Evolutionary conservation across 2,888 invertebrate genomes (phyloP).

Genomic region (Drosophila prolongata): DNA sequence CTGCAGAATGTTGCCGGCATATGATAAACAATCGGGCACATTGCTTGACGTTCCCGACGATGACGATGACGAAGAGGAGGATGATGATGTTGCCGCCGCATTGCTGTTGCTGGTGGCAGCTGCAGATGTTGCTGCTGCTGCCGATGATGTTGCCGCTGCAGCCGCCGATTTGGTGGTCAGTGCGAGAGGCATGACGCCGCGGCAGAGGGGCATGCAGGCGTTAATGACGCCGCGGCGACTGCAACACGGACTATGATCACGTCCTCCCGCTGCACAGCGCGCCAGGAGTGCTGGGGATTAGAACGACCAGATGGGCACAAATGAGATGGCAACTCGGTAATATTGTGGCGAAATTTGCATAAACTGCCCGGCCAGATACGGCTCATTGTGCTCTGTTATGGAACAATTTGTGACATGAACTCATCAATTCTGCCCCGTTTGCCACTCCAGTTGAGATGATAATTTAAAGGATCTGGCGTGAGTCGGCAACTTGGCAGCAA

Average conservation of each 20-base stretch:
- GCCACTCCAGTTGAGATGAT: constrained; percentile 25
- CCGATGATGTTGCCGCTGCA: constrained; percentile 40
- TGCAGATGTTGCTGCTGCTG: constrained; percentile 31
- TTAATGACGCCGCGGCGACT: constrained; percentile 89
- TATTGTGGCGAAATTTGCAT: constrained; percentile 50
- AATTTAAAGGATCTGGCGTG: constrained; percentile 47
- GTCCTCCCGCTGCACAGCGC: constrained; percentile 87
- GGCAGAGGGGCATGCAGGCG: constrained; percentile 89
- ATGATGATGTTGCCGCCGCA: constrained; percentile 44
- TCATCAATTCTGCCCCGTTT: constrained; percentile 48
- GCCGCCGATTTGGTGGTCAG: constrained; percentile 82
- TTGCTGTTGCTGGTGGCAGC: constrained; percentile 16
- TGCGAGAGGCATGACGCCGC: constrained; percentile 87
- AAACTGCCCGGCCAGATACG: constrained; percentile 14
- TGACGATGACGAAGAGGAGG: constrained; percentile 39
- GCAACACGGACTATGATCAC: constrained; percentile 91
- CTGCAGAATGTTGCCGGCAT: constrained; percentile 93
- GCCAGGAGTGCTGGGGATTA: constrained; percentile 80
- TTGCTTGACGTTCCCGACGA: constrained; percentile 44
- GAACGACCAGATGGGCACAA: constrained; percentile 11
- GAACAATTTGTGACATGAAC: constrained; percentile 40
- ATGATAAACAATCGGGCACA: constrained; percentile 90
- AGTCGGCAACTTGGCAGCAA: constrained; percentile 36
- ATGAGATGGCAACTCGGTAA: constrained; percentile 31
- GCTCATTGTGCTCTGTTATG: constrained; percentile 43